Conservation (phyloP, 2,113 vertebrate species). For the Mustela nigripes region DNA sequence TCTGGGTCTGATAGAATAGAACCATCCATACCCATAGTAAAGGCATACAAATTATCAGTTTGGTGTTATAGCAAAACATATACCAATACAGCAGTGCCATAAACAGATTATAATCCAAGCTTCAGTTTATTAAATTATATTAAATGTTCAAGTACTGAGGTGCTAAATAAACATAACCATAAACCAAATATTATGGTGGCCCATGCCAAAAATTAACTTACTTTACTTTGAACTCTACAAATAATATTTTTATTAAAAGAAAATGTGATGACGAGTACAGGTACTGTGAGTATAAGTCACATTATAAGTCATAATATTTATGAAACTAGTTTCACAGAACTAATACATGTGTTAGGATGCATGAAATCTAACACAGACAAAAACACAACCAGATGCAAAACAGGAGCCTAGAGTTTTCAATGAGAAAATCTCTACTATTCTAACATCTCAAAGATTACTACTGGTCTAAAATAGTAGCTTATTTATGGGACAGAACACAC, state of each 20-base stretch:
- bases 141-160: not conserved
- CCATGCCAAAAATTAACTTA: not conserved
- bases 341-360: not conserved
- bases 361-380: not conserved
- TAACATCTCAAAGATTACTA: not conserved
- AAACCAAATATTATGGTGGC: not conserved
- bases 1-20: not conserved
- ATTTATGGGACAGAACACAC: not conserved
- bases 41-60: not conserved
- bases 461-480: not conserved
- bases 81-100: not conserved
- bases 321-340: not conserved
- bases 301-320: not conserved
- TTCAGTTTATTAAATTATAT: not conserved
- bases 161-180: not conserved
- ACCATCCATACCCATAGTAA: not conserved
- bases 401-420: not conserved
- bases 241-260: not conserved
- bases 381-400: not conserved
- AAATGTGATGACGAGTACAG: not conserved
- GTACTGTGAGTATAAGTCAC: not conserved
- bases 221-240: not conserved
- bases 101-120: not conserved
- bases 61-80: not conserved
- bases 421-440: not conserved